Conservation (phyloP, 2,888 invertebrate genomes). For the Cosmia pyralina region DNA sequence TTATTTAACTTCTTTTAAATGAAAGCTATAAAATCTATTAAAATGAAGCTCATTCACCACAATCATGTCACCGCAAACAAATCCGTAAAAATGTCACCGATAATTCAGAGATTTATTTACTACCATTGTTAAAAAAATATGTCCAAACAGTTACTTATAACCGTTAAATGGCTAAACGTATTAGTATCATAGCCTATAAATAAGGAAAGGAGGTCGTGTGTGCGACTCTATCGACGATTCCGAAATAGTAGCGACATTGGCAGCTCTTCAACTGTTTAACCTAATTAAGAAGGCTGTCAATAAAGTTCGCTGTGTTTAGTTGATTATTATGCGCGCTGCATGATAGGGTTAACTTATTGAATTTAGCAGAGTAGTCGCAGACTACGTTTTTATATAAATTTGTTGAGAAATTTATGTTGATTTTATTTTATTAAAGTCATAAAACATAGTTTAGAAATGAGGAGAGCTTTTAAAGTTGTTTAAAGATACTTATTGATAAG, state of each 20-base stretch:
- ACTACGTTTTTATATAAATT: not conserved
- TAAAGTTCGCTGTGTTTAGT: constrained; percentile 13
- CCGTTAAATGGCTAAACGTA: constrained; percentile 47
- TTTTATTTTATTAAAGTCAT: not conserved
- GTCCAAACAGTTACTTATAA: constrained; percentile 51
- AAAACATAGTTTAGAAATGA: not conserved
- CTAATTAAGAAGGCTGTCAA: constrained; percentile 47
- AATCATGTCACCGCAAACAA: not conserved
- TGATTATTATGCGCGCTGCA: constrained; percentile 18
- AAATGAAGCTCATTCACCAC: not conserved
- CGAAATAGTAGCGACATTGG: constrained; percentile 58
- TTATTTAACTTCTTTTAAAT: too few species aligned
- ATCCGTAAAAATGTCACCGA: not conserved
- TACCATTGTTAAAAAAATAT: constrained; percentile 35
- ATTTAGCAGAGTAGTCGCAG: not conserved
- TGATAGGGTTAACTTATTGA: constrained; percentile 22
- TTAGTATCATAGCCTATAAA: constrained; percentile 36
- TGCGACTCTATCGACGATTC: constrained; percentile 45
- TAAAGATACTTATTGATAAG: not conserved
- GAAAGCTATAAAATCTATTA: not conserved
- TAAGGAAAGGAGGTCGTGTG: constrained; percentile 56
- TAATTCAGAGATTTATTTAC: constrained; percentile 19
- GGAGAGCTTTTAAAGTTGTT: constrained; percentile 1
- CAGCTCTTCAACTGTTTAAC: constrained; percentile 59
- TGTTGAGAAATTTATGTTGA: not conserved